phyloP scores from a whole-genome alignment of 2,113 vertebrate species.

The Chiloscyllium plagiosum region DNA sequence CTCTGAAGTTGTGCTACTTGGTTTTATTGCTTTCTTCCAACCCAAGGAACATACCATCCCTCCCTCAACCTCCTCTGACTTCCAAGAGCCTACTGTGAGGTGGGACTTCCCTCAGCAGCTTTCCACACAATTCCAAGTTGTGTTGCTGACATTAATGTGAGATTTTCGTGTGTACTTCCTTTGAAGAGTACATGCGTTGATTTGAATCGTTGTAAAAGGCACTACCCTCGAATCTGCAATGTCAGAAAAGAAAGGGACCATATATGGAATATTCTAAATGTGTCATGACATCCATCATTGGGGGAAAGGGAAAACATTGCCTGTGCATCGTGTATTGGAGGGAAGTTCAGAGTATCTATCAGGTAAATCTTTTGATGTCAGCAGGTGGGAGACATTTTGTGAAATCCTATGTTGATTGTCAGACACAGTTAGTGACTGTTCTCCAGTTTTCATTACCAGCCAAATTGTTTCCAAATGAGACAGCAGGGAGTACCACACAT shows the following conservation, averaged over 20 bases:
- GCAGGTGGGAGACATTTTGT: not conserved
- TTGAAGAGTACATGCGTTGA: not conserved
- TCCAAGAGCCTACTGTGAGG: not conserved
- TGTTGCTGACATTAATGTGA: not conserved
- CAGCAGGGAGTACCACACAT: not conserved
- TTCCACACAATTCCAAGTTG: not conserved
- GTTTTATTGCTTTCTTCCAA: not conserved
- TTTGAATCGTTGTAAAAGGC: not conserved
- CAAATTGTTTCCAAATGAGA: not conserved
- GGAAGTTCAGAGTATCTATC: not conserved
- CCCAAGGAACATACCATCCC: too few relatives aligned
- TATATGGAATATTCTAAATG: not conserved
- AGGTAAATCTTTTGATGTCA: not conserved
- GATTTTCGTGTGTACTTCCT: not conserved
- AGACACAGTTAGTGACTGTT: not conserved
- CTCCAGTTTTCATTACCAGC: not conserved
- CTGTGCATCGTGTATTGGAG: not conserved
- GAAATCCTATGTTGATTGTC: not conserved
- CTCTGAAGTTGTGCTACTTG: not conserved
- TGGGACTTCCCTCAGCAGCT: not conserved
- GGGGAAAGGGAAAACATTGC: not conserved
- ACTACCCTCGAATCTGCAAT: not conserved
- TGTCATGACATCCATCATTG: not conserved
- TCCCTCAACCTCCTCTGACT: not conserved
- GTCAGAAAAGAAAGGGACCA: not conserved